Evolutionary conservation across 2,113 vertebrate species (phyloP), one percentile per base, ranked within the genome.

Genomic region (Heliornis fulica): DNA sequence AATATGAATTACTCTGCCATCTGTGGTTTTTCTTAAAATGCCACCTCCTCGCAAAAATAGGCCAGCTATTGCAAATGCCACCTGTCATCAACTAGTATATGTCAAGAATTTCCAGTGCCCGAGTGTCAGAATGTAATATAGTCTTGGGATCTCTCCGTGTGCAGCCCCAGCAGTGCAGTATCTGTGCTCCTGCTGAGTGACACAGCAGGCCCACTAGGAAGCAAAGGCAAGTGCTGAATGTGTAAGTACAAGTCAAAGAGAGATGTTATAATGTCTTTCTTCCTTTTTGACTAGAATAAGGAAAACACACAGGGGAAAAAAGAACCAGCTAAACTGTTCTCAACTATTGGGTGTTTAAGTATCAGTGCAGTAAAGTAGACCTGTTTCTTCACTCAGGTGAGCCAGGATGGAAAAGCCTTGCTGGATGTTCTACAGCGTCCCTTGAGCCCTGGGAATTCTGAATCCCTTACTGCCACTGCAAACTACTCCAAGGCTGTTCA

Each of bases 401-500:
- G 99, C 97, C 99, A 99, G 96, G 99, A 99, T 69, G 99, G 99
- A 66, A 99, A 99, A 97, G 99, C 99, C 10, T 94, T 99, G 41
- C 83, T 99, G 97, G 99, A 99, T 81, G 99, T 99, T 60, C 98
- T 99, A 23, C 99, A 99, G 97, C 98, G 99, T 57, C 99, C 99
- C 22, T 97, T 99, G 96, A 98, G 99, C 90, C 99, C 99, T 4
- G 99, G 99, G 29, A 99, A 99, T 97, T 98, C 99, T 0, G 99
- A 99, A 68, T 99, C 99, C 23, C 98, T 99, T 92, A 99, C 99
- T 5, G 99, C 99, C 56, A 99, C 99, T 17, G 99, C 99, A 83
- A 99, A 99, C 96, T 99, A 99, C 97, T 99, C 99, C 96, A 99
- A 99, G 97, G 99, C 99, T 8, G 99, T 99, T 36, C 99, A 99